These are phyloP conservation scores for Microcebus jonahi DNA, from an alignment of 2,113 vertebrate species.

Conservation along the genomic window DNA sequence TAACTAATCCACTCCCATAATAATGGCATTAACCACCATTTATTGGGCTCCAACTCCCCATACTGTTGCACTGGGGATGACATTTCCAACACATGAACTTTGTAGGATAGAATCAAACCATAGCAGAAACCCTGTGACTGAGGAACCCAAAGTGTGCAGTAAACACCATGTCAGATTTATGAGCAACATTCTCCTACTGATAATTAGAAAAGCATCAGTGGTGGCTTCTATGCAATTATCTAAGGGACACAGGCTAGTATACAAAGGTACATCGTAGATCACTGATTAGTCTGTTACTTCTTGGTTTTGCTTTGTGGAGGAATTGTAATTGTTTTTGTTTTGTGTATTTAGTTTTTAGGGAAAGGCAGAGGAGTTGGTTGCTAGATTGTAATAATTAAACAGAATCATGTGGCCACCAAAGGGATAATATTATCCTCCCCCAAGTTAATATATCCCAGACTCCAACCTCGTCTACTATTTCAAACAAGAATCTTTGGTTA, in stretches of 20 bases:
- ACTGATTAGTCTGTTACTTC: background rate
- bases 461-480: background rate
- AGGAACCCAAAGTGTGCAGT: constrained; percentile 4
- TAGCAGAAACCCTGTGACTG: background rate
- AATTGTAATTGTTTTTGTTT: background rate
- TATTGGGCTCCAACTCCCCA: background rate
- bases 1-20: background rate
- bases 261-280: background rate
- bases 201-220: constrained; percentile 56
- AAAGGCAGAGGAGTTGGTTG: background rate
- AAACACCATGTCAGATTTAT: constrained; percentile 52
- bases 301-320: background rate
- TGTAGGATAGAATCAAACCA: background rate
- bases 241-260: background rate
- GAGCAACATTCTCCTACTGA: constrained; percentile 57
- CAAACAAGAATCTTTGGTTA: constrained; percentile 31
- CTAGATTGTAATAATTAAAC: background rate
- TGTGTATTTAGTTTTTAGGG: background rate
- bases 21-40: background rate
- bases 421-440: background rate
- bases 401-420: background rate
- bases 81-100: background rate
- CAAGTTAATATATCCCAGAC: background rate
- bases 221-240: background rate
- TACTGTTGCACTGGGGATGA: background rate